Percentiles rank a stretch among this genome's conserved stretches.
These are phyloP conservation scores for Sterna hirundo DNA, from an alignment of 2,113 vertebrate genomes.

Conservation along the genomic window DNA sequence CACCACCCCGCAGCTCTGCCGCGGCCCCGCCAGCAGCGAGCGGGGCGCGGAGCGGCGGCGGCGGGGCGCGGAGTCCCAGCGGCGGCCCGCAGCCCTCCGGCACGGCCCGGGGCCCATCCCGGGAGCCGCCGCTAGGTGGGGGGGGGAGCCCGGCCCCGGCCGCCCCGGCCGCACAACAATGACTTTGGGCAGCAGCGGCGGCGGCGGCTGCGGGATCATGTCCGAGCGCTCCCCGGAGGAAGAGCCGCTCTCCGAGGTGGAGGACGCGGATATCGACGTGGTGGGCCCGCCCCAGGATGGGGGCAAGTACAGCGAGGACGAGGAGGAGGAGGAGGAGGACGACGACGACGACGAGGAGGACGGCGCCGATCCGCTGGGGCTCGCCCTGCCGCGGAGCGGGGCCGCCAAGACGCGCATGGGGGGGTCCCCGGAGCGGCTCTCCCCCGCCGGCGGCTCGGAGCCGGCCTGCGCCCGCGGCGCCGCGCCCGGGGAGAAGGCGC, in stretches of 20 bases:
- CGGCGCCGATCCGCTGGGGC: constrained; percentile 73
- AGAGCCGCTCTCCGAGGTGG: constrained; percentile 73
- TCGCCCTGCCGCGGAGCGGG: not conserved
- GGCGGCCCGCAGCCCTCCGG: not conserved
- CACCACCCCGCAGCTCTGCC: constrained; percentile 33
- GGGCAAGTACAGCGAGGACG: constrained; percentile 60
- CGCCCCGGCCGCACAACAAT: constrained; percentile 36
- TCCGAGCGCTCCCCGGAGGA: constrained; percentile 72
- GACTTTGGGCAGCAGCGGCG: constrained; percentile 64
- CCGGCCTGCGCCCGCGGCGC: not conserved
- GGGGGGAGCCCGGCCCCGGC: constrained; percentile 53
- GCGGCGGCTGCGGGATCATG: constrained; percentile 74
- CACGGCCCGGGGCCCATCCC: constrained; percentile 3
- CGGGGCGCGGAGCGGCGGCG: not conserved
- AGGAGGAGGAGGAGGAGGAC: constrained; percentile 62
- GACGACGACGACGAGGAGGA: constrained; percentile 78
- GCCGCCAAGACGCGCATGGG: not conserved
- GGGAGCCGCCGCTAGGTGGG: constrained; percentile 61
- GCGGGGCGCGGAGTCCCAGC: constrained; percentile 1
- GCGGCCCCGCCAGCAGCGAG: not conserved
- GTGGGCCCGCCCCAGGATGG: constrained; percentile 79
- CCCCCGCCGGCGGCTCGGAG: not conserved
- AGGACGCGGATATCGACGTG: constrained; percentile 94
- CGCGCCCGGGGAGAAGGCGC: not conserved
- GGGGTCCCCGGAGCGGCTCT: constrained; percentile 49